These are phyloP conservation scores for Neopipo cinnamomea DNA, from an alignment of 2,113 vertebrate species.

Conservation along the genomic window DNA sequence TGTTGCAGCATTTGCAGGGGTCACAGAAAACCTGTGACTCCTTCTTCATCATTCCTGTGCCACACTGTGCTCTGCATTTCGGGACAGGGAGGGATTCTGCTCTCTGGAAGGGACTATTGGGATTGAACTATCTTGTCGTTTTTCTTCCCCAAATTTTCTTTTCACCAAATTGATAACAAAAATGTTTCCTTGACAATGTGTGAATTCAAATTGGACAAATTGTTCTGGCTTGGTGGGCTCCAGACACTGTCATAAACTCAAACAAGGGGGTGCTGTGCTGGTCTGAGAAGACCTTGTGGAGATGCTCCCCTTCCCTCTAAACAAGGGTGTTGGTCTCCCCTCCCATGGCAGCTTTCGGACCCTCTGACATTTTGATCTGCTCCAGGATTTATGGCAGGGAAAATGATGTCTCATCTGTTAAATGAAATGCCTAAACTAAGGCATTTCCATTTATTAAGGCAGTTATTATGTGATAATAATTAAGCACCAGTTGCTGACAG, in stretches of 20 bases:
- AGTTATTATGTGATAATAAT: conserved; percentile 54
- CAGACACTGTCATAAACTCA: neutral
- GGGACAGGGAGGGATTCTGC: neutral
- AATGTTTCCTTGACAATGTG: neutral
- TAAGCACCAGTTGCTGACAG: conserved; percentile 42
- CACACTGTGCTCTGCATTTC: neutral
- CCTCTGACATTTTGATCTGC: neutral
- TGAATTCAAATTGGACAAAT: neutral
- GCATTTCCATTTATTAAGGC: conserved; percentile 35
- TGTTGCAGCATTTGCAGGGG: neutral
- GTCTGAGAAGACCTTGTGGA: neutral
- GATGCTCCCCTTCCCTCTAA: neutral
- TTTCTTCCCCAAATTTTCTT: neutral
- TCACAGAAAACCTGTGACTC: neutral
- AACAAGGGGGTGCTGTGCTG: neutral
- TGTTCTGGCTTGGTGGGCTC: neutral
- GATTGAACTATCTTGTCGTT: neutral
- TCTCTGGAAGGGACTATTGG: neutral
- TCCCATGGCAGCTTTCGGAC: neutral
- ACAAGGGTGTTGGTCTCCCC: neutral
- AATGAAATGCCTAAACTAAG: neutral
- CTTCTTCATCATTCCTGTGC: neutral
- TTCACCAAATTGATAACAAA: fast-evolving
- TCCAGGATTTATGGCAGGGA: neutral
- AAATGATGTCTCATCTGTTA: neutral